A percentile compares a stretch with the other conserved stretches of the same genome.
These are phyloP conservation scores for Brienomyrus longianalis DNA, from an alignment of 2,113 vertebrate genomes.

Conservation along the genomic window DNA sequence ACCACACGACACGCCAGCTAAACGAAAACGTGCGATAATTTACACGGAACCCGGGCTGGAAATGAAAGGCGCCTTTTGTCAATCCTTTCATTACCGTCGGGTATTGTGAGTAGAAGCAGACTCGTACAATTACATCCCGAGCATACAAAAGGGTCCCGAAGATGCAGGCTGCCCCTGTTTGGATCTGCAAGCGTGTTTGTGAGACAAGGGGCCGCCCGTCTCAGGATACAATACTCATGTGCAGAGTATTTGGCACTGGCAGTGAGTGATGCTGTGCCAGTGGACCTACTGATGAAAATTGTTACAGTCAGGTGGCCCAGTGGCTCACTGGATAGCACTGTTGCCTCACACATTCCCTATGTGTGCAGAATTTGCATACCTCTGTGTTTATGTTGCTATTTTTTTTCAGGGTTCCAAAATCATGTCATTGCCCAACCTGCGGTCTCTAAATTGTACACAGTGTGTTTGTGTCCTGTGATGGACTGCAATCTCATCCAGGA, in stretches of 20 bases:
- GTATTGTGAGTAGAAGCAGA: slow-evolving; percentile 39
- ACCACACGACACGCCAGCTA: slow-evolving; percentile 33
- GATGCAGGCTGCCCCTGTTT: not conserved
- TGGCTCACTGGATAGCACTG: not conserved
- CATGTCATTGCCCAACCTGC: not conserved
- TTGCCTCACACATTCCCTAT: not conserved
- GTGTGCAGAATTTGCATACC: not conserved
- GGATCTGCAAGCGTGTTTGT: not conserved
- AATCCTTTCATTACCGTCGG: slow-evolving; percentile 41
- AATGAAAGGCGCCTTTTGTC: slow-evolving; percentile 35
- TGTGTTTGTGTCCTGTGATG: not conserved
- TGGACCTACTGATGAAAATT: not conserved
- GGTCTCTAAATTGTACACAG: not conserved
- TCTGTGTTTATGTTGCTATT: not conserved
- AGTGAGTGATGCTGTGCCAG: not conserved
- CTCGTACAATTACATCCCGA: slow-evolving; percentile 34
- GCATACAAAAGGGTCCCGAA: slow-evolving; percentile 20
- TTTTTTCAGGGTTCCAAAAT: not conserved
- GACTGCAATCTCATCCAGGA: not conserved
- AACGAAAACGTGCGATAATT: slow-evolving; percentile 43
- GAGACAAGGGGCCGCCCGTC: not conserved
- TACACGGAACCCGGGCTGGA: slow-evolving; percentile 33
- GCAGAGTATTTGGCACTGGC: not conserved
- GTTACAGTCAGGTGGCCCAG: not conserved
- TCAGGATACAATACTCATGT: not conserved